Base-by-base conservation (phyloP, 2,113 vertebrate species). In the Lasiurus cinereus region DNA sequence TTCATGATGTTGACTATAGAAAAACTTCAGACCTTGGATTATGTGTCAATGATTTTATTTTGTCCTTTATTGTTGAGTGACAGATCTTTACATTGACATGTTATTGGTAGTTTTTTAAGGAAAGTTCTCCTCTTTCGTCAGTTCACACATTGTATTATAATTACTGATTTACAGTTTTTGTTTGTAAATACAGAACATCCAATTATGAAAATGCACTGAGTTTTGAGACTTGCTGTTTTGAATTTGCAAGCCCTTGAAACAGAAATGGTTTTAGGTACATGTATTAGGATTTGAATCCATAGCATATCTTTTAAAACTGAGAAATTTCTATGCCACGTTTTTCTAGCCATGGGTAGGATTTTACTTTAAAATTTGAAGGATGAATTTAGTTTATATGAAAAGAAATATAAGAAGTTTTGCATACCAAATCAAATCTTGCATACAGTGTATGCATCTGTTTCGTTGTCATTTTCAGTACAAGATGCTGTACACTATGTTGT, bases 201-300 rank as follows among this genome's bases (percentile, higher is more conserved):
- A 39, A 7, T 92, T 94, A 93, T 13, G 48, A 92, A 91, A 96
- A 78, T 59, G 21, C 62, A 78, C 70, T 76, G 84, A 93, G 50
- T 56, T 82, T 94, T 93, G 87, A 91, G 72, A 69, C 27, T 64
- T 90, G 31, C 39, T 83, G 8, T 94, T 97, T 93, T 76, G 59
- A 27, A 52, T 92, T 88, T 43, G 74, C 69, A 33, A 87, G 27
- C 66, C 87, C 76, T 94, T 64, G 83, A 96, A 70, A 89, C 12
- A 72, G 48, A 91, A 91, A 84, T 85, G 46, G 21, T 54, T 95
- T 87, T 90, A 13, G 89, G 83, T 22, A 21, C 73, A 66, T 33
- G 52, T 82, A 46, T 27, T 66, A 59, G 31, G 33, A 94, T 93
- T 74, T 74, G 48, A 92, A 93, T 50, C 36, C 27, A 88, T 90